These are phyloP conservation scores for Subanguina moxae DNA, from an alignment of 1,140 invertebrate species.

Conservation along the genomic window DNA sequence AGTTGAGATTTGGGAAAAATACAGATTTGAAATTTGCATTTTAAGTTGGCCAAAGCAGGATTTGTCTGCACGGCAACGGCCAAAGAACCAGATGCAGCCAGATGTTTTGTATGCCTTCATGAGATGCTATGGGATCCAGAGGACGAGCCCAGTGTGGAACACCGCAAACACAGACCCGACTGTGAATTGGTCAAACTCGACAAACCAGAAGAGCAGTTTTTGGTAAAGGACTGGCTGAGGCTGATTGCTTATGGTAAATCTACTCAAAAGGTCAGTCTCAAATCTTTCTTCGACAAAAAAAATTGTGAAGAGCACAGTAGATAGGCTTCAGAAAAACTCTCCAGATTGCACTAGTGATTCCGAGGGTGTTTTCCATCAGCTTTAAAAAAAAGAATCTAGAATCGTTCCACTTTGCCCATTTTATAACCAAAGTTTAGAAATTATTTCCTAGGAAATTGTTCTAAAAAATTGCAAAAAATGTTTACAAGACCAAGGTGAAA, in stretches of 20 bases:
- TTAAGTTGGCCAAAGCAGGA: slow-evolving; percentile 13
- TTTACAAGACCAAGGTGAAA: too few species aligned
- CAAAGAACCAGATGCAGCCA: slow-evolving; percentile 10
- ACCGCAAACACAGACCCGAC: slow-evolving; percentile 1
- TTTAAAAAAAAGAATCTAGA: too few species aligned
- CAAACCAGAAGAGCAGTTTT: slow-evolving; percentile 5
- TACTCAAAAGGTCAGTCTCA: background rate
- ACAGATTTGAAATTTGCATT: background rate
- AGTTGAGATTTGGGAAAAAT: background rate
- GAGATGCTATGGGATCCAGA: slow-evolving; percentile 7
- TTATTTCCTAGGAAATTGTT: too few species aligned
- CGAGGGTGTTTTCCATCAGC: too few species aligned
- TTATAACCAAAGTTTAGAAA: too few species aligned
- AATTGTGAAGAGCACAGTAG: too few species aligned
- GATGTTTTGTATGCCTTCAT: slow-evolving; percentile 7
- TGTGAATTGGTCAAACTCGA: slow-evolving; percentile 8
- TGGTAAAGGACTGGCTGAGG: slow-evolving; percentile 5
- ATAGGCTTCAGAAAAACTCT: too few species aligned
- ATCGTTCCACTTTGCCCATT: too few species aligned
- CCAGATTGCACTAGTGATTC: too few species aligned
- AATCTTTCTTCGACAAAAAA: background rate
- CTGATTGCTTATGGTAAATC: background rate
- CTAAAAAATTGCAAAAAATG: too few species aligned
- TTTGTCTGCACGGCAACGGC: slow-evolving; percentile 7
- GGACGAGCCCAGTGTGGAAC: slow-evolving; percentile 6